Evolutionary conservation across 2,888 invertebrate genomes (phyloP).

Genomic region (Caenorhabditis sinica): DNA sequence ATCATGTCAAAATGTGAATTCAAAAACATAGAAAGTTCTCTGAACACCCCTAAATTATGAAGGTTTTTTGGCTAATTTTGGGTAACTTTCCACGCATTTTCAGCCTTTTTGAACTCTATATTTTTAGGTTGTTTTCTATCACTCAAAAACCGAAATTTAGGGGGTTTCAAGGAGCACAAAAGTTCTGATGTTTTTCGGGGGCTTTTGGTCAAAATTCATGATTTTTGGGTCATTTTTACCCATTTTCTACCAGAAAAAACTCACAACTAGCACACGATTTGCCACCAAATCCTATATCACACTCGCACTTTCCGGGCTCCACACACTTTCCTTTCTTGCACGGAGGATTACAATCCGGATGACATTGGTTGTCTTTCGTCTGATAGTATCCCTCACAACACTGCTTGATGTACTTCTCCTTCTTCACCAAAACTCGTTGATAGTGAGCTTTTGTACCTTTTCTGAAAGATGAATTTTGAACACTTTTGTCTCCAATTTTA

Average conservation of each 20-base stretch:
- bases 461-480: constrained; percentile 60
- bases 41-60: no score
- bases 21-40: no score
- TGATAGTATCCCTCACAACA: constrained; percentile 83
- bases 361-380: constrained; percentile 76
- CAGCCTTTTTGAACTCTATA: no score
- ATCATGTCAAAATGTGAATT: no score
- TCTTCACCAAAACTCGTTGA: constrained; percentile 85
- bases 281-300: constrained; percentile 81
- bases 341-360: constrained; percentile 78
- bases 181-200: no score
- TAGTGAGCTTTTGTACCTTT: constrained; percentile 87
- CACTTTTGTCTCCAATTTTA: neutral
- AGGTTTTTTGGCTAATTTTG: no score
- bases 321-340: constrained; percentile 82
- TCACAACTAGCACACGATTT: constrained; percentile 73
- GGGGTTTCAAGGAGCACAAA: no score
- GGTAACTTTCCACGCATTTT: no score
- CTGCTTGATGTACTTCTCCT: constrained; percentile 72
- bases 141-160: neutral
- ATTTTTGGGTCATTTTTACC: neutral
- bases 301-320: constrained; percentile 80
- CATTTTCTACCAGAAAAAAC: constrained; percentile 30
- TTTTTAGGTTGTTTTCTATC: no score
- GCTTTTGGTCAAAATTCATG: neutral